Base-by-base conservation (phyloP, 2,797 vertebrate genomes). In the Xenentodon cancila region DNA sequence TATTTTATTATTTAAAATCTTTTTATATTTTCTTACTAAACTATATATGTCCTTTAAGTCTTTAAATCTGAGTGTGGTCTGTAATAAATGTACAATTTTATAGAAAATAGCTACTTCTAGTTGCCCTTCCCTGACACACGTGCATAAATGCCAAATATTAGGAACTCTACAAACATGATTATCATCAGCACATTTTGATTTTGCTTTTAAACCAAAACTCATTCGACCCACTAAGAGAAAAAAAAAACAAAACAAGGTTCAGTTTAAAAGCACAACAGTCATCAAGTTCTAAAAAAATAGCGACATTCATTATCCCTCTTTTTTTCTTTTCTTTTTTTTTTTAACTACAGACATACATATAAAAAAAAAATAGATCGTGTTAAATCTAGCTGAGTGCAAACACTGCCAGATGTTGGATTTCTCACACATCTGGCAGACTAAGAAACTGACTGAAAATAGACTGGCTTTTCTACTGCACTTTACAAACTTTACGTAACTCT, bases 301-400 rank as follows among this genome's bases (percentile, higher is more conserved):
- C 75, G 80, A 92, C 82, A 90, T 87, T 91, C 66, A 80, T 59
- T 87, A 87, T 79, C 71, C 68, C 72, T 50, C 60, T 54, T 44
- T 11, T 11, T 11, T 11, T 64, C 34, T 54, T 64, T 37, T 90
- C 89, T 92, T 73, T 64, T 40, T 54, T 64, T 37, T 90, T 89
- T 92, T 73, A 80, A 88, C 90, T 84, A 74, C 77, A 87, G 64
- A 83, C 61, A 62, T 32, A 55, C 16, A 43, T 70, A 68, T 60
- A 25, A 93, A 87, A 89, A 87, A 89, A 95, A 96, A 94, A 94
- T 94, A 94, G 91, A 85, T 93, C 92, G 92, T 91, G 91, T 79
- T 94, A 25, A 95, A 95, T 74, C 92, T 88, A 95, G 89, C 64
- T 83, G 91, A 96, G 96, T 96, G 96, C 95, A 97, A 97, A 93